Percentiles rank a stretch among this genome's conserved stretches.
These are phyloP conservation scores for Periophthalmus modestus DNA, from an alignment of 2,113 vertebrate species.

Conservation along the genomic window DNA sequence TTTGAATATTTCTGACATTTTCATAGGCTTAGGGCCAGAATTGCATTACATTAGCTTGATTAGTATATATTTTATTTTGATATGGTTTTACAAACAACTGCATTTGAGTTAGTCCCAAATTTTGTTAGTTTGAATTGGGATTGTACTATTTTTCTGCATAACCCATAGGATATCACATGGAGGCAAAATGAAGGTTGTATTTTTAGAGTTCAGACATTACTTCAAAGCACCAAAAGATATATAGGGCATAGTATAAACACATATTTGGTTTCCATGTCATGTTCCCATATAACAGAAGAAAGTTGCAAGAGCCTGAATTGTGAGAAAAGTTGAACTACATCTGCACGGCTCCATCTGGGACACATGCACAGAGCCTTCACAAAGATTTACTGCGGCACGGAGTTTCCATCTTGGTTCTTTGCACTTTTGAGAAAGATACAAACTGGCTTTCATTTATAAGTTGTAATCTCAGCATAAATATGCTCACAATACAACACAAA, in stretches of 20 bases:
- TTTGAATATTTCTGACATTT: too few species aligned
- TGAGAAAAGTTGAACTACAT: slow-evolving; percentile 31
- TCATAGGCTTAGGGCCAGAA: too few species aligned
- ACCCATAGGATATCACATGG: neutral
- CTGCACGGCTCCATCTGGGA: slow-evolving; percentile 49
- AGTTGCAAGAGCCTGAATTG: slow-evolving; percentile 15
- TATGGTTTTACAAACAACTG: too few species aligned
- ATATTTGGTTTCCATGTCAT: slow-evolving; percentile 28
- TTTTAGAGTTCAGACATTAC: neutral
- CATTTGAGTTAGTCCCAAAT: too few species aligned
- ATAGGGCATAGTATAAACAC: neutral
- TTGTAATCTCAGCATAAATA: slow-evolving; percentile 25
- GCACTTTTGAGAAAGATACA: slow-evolving; percentile 18
- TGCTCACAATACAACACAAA: neutral
- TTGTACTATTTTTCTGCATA: neutral
- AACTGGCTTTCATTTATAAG: slow-evolving; percentile 41
- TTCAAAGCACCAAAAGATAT: slow-evolving; percentile 1
- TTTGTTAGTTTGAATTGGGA: too few species aligned
- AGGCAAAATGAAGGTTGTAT: neutral
- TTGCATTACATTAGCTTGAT: too few species aligned
- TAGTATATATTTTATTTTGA: too few species aligned
- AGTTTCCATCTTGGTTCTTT: slow-evolving; percentile 54
- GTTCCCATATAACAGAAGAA: slow-evolving; percentile 35
- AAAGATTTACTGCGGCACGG: slow-evolving; percentile 53
- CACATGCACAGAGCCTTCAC: slow-evolving; percentile 59